A percentile compares a stretch with the other conserved stretches of the same genome.
Evolutionary conservation across 2,888 invertebrate species (phyloP).

Genomic region (Microctonus aethiopoides): DNA sequence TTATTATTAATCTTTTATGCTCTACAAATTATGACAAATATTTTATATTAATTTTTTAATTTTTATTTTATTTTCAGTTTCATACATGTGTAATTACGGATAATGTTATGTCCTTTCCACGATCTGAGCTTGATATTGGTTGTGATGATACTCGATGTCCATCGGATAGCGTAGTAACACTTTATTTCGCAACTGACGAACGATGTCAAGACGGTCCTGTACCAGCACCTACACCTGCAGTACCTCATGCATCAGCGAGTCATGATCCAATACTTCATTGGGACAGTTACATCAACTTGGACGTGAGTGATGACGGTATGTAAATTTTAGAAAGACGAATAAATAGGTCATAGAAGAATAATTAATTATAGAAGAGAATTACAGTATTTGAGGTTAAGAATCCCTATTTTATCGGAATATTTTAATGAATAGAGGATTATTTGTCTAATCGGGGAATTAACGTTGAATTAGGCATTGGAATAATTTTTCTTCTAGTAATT

Average conservation of each 20-base stretch:
- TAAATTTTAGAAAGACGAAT: constrained; percentile 39
- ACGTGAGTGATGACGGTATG: constrained; percentile 65
- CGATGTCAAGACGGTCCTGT: constrained; percentile 71
- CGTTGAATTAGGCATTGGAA: too few species aligned
- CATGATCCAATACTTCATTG: constrained; percentile 81
- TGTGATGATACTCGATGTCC: constrained; percentile 85
- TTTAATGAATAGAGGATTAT: too few species aligned
- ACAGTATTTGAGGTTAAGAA: too few species aligned
- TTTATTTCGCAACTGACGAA: constrained; percentile 79
- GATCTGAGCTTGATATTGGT: constrained; percentile 88
- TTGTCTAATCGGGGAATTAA: too few species aligned
- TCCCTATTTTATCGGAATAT: too few species aligned
- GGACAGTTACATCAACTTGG: constrained; percentile 81
- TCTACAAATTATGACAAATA: not conserved
- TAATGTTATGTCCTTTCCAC: constrained; percentile 85
- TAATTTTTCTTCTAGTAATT: too few species aligned
- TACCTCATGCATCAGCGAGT: constrained; percentile 74
- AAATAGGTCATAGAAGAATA: too few species aligned
- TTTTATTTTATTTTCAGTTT: constrained; percentile 73
- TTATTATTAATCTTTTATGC: not conserved
- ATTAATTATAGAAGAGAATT: too few species aligned
- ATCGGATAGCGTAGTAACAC: constrained; percentile 84
- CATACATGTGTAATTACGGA: constrained; percentile 93
- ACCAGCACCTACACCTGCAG: constrained; percentile 78
- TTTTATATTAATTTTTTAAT: constrained; percentile 4